Conservation (phyloP, 2,113 vertebrate genomes). For the Ranitomeya variabilis region DNA sequence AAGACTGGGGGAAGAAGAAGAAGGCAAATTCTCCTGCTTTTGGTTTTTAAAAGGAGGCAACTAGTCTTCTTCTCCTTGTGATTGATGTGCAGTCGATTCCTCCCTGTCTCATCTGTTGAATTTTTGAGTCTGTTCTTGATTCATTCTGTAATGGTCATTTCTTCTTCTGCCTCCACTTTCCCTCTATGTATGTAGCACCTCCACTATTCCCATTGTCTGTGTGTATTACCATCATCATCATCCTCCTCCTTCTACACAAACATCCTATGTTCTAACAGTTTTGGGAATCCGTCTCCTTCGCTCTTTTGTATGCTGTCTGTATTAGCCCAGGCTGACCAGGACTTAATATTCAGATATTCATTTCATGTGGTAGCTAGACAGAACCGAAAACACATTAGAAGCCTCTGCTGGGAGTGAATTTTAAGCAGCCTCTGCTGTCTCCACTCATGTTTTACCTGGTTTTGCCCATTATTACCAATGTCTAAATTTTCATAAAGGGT, state of each 20-base stretch:
- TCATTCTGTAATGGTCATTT: conserved; percentile 15
- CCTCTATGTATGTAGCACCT: too few relatives aligned
- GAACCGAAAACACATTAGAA: background rate
- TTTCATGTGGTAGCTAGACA: conserved; percentile 38
- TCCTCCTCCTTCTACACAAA: background rate
- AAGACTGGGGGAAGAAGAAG: background rate
- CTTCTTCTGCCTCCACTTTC: background rate
- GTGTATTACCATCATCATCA: too few relatives aligned
- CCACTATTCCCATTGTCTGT: too few relatives aligned
- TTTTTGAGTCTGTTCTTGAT: background rate
- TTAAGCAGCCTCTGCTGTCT: background rate
- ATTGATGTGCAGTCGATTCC: background rate
- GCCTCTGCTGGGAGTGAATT: conserved; percentile 1
- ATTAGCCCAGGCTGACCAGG: background rate
- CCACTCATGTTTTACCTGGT: background rate
- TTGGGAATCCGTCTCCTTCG: background rate
- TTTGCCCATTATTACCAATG: background rate
- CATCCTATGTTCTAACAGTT: too few relatives aligned
- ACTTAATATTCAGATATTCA: conserved; percentile 39
- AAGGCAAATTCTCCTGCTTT: background rate
- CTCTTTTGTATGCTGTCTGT: background rate
- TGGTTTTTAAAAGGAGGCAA: too few relatives aligned
- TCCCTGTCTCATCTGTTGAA: conserved; percentile 21
- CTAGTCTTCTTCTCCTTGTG: background rate
- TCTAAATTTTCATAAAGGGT: background rate